Percentiles rank a stretch among this genome's conserved stretches.
Conservation (phyloP, 1,140 invertebrate genomes). For the Chironomus tepperi region DNA sequence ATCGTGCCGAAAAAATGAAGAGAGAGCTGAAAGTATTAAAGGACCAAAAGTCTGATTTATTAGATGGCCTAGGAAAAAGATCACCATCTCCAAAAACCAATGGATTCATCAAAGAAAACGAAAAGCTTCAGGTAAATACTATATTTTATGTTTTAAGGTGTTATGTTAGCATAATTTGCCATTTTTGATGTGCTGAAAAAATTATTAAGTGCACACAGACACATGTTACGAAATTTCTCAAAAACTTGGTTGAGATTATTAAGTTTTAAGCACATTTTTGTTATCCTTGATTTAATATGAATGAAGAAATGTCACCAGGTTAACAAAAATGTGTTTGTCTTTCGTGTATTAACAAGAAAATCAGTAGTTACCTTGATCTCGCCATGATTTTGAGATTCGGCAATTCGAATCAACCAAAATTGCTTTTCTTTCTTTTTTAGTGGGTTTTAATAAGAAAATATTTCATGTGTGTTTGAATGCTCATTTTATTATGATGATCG, state of each 20-base stretch:
- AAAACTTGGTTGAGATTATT: neutral
- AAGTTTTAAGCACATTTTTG: neutral
- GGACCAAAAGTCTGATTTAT: conserved; percentile 65
- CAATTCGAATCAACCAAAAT: neutral
- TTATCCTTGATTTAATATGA: too few species aligned
- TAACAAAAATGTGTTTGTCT: too few species aligned
- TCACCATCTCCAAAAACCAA: conserved; percentile 56
- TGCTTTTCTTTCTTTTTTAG: conserved; percentile 20
- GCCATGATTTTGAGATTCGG: neutral
- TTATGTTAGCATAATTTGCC: neutral
- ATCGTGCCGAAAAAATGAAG: conserved; percentile 57
- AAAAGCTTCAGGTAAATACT: conserved; percentile 61
- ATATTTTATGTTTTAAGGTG: neutral
- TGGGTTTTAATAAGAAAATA: conserved; percentile 6
- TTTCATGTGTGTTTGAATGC: neutral
- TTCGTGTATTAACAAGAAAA: too few species aligned
- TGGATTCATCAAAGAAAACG: conserved; percentile 65
- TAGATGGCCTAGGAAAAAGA: conserved; percentile 47
- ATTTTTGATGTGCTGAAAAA: neutral
- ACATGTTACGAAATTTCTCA: neutral
- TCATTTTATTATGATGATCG: neutral
- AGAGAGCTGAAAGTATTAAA: conserved; percentile 66
- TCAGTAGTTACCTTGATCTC: neutral
- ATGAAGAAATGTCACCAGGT: too few species aligned
- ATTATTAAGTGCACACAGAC: neutral